These are phyloP conservation scores for Megathymus violae DNA, from an alignment of 1,140 invertebrate species.

Conservation along the genomic window DNA sequence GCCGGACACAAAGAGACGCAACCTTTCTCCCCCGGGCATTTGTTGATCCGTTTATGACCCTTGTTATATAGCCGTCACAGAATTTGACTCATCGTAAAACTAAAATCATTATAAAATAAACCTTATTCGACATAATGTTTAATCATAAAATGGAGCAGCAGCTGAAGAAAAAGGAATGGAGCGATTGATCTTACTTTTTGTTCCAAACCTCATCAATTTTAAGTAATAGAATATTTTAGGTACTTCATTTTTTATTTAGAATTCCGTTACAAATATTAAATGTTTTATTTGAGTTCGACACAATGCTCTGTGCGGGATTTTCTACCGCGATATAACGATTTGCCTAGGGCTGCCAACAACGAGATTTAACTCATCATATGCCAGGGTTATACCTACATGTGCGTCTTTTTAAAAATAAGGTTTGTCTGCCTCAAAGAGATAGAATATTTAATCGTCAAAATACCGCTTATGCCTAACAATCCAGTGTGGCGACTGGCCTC, in stretches of 20 bases:
- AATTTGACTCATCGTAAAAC: neutral
- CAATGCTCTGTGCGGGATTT: neutral
- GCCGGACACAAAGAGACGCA: slow-evolving; percentile 1
- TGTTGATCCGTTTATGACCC: slow-evolving; percentile 15
- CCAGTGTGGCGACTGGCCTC: no score
- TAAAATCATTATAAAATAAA: neutral
- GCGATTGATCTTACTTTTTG: slow-evolving; percentile 8
- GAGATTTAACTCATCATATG: no score
- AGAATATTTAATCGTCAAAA: no score
- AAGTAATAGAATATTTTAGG: neutral
- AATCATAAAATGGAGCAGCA: neutral
- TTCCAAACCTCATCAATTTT: slow-evolving; percentile 2
- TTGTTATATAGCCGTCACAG: neutral
- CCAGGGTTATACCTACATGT: no score
- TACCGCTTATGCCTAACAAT: no score
- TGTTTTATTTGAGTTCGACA: neutral
- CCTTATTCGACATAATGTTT: neutral
- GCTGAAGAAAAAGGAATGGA: neutral
- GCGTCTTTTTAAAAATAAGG: no score
- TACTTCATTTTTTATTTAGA: neutral
- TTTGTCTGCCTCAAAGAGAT: no score
- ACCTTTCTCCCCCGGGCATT: slow-evolving; percentile 4
- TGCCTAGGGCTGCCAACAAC: no score
- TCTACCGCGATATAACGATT: neutral
- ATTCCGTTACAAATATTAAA: neutral